Evolutionary conservation across 2,888 invertebrate species (phyloP).

Genomic region (Oeneis ivallda): DNA sequence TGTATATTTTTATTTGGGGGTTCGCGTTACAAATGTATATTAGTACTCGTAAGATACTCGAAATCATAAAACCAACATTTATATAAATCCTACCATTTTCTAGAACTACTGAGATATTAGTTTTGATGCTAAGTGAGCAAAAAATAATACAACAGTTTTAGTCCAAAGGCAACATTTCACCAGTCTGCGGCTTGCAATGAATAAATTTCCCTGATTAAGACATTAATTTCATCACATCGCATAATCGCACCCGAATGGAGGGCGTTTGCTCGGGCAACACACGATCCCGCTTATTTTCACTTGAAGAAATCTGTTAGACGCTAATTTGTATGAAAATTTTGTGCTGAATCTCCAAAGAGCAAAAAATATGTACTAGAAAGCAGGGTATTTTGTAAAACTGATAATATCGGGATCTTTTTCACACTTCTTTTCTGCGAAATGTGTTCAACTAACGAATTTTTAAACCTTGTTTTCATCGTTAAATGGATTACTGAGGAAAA

Average conservation of each 20-base stretch:
- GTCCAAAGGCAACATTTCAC: conserved; percentile 34
- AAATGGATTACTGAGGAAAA: no score
- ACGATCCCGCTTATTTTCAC: conserved; percentile 24
- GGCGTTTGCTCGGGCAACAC: conserved; percentile 26
- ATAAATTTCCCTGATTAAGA: conserved; percentile 64
- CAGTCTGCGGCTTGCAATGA: conserved; percentile 49
- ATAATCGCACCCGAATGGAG: conserved; percentile 39
- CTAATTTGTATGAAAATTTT: conserved; percentile 17
- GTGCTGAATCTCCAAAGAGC: not conserved
- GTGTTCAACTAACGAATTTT: no score
- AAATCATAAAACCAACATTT: no score
- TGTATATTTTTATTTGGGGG: no score
- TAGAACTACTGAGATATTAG: not conserved
- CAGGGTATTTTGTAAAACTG: no score
- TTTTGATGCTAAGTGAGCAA: not conserved
- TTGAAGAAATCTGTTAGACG: conserved; percentile 19
- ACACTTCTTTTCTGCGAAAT: no score
- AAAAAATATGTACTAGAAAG: not conserved
- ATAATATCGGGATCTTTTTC: no score
- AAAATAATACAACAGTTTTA: conserved; percentile 1
- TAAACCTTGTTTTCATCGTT: no score
- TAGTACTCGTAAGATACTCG: no score
- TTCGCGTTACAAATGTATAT: no score
- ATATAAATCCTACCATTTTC: not conserved
- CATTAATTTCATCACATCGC: conserved; percentile 57